Percentiles rank a stretch among this genome's conserved stretches.
Evolutionary conservation across 2,797 vertebrate species (phyloP).

Genomic region (Ispidina lecontei): DNA sequence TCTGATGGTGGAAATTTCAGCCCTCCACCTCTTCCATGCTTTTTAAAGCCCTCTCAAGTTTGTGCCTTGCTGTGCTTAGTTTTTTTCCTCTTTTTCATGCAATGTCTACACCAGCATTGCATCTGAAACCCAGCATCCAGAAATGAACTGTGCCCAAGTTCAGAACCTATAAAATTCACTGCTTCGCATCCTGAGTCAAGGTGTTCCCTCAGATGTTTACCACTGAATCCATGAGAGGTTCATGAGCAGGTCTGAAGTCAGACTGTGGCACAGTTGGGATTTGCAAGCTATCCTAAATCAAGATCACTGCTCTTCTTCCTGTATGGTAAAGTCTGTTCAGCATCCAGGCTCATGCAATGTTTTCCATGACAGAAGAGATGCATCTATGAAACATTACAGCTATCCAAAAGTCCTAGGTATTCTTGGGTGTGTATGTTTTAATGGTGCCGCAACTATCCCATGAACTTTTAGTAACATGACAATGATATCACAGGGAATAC

Average conservation of each 20-base stretch:
- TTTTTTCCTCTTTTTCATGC: background rate
- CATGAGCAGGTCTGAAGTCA: background rate
- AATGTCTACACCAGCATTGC: background rate
- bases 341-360: background rate
- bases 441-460: background rate
- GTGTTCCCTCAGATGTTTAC: background rate
- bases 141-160: background rate
- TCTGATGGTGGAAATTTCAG: background rate
- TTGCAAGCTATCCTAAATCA: background rate
- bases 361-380: background rate
- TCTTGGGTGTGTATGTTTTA: background rate
- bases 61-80: background rate
- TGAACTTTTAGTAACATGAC: background rate
- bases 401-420: background rate
- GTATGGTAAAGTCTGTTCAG: background rate
- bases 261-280: background rate
- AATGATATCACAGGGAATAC: background rate
- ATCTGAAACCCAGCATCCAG: background rate
- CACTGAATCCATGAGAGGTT: background rate
- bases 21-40: background rate
- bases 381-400: background rate
- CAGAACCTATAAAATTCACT: background rate
- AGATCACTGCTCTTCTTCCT: background rate
- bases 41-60: background rate
- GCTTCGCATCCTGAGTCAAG: background rate